A percentile compares a stretch with the other conserved stretches of the same genome.
phyloP scores from a whole-genome alignment of 2,113 vertebrate species.

The Syngnathus typhle region DNA sequence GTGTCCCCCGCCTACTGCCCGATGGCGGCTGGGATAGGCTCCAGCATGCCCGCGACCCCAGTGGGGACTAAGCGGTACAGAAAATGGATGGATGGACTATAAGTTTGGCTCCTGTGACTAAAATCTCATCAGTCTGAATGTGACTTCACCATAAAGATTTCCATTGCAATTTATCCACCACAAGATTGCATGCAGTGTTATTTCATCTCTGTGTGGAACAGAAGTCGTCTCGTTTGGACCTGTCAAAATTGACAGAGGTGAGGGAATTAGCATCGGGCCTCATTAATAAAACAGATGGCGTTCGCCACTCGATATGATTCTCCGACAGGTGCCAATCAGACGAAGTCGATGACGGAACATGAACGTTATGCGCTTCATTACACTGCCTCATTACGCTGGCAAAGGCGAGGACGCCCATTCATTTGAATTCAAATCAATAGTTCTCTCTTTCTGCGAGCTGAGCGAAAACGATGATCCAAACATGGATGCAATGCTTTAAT shows the following conservation, averaged over 20 bases:
- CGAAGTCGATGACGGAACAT: conserved; percentile 31
- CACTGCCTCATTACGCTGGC: conserved; percentile 50
- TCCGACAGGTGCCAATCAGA: conserved; percentile 57
- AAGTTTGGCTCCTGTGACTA: background rate
- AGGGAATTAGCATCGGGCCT: conserved; percentile 32
- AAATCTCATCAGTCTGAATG: background rate
- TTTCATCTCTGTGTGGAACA: conserved; percentile 19
- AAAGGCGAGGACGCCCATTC: conserved; percentile 24
- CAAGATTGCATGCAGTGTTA: conserved; percentile 19
- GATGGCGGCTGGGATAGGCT: too few species aligned
- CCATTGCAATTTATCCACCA: conserved; percentile 1
- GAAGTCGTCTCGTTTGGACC: conserved; percentile 27
- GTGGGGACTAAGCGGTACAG: too few species aligned
- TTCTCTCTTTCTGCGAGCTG: conserved; percentile 36
- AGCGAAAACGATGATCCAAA: conserved; percentile 59
- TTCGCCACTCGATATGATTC: conserved; percentile 45
- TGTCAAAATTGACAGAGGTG: conserved; percentile 34
- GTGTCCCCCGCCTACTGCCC: too few species aligned
- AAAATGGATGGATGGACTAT: too few species aligned
- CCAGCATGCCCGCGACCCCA: too few species aligned
- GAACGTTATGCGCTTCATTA: conserved; percentile 56
- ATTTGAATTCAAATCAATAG: conserved; percentile 62
- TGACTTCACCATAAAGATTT: background rate
- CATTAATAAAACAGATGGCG: conserved; percentile 45
- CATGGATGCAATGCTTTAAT: conserved; percentile 27